phyloP scores from a whole-genome alignment of 2,113 vertebrate species.

The Neolamprologus brichardi region DNA sequence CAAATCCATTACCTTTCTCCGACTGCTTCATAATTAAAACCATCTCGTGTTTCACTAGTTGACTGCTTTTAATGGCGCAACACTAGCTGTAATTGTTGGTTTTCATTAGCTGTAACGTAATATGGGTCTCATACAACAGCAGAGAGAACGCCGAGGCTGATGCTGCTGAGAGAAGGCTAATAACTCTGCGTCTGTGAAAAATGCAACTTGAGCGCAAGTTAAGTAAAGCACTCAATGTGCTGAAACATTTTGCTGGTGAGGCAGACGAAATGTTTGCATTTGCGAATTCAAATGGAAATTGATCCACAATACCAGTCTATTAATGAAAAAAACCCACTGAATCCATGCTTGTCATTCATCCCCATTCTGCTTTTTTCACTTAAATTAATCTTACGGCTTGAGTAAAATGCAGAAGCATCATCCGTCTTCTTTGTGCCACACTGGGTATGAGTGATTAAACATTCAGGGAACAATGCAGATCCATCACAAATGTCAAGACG shows the following conservation, averaged over 20 bases:
- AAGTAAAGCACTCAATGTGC: background rate
- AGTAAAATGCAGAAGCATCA: background rate
- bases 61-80: background rate
- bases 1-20: background rate
- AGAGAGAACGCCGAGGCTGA: background rate
- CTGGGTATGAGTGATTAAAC: slow-evolving; percentile 8
- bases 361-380: background rate
- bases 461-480: slow-evolving; percentile 34
- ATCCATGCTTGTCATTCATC: background rate
- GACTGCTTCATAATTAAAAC: background rate
- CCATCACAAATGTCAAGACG: slow-evolving; percentile 39
- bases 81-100: background rate
- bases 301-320: background rate
- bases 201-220: background rate
- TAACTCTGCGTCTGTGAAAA: background rate
- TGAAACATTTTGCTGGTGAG: background rate
- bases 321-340: fast-evolving
- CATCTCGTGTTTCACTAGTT: background rate
- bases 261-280: background rate
- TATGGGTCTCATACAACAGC: background rate
- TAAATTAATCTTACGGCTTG: background rate
- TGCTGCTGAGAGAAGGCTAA: background rate
- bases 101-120: background rate
- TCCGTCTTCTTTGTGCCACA: background rate
- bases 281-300: background rate